Evolutionary conservation across 2,797 vertebrate species (phyloP).

Genomic region (Takifugu rubripes): DNA sequence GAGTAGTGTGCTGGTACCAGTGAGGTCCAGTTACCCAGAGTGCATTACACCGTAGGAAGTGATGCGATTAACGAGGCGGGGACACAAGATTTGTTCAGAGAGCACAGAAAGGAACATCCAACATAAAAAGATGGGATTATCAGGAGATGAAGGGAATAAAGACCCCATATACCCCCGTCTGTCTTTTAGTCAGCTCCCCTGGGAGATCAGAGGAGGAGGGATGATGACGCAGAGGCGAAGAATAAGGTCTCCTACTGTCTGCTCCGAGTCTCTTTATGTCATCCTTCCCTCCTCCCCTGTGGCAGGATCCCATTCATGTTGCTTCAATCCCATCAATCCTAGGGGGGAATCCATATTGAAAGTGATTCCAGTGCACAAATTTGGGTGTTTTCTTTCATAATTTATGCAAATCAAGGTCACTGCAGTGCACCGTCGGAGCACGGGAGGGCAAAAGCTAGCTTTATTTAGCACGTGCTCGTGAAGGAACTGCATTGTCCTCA

Average conservation of each 20-base stretch:
- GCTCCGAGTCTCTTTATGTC: slow-evolving; percentile 9
- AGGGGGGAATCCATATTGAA: slow-evolving; percentile 21
- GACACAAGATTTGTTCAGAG: slow-evolving; percentile 68
- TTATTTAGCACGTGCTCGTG: neutral
- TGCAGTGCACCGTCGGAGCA: slow-evolving; percentile 1
- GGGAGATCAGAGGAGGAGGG: slow-evolving; percentile 24
- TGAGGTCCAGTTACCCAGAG: slow-evolving; percentile 59
- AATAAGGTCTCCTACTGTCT: slow-evolving; percentile 16
- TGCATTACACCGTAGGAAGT: slow-evolving; percentile 64
- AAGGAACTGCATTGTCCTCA: neutral
- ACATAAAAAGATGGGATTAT: slow-evolving; percentile 64
- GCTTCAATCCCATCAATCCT: slow-evolving; percentile 7
- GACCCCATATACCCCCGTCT: slow-evolving; percentile 30
- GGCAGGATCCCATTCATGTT: slow-evolving; percentile 17
- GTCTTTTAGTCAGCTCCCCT: slow-evolving; percentile 37
- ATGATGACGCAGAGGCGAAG: slow-evolving; percentile 13
- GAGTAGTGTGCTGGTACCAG: slow-evolving; percentile 37
- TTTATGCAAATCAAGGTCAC: slow-evolving; percentile 17
- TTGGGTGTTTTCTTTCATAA: slow-evolving; percentile 8
- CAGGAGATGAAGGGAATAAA: slow-evolving; percentile 50
- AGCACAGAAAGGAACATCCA: slow-evolving; percentile 65
- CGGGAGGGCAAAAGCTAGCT: neutral
- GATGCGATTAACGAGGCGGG: slow-evolving; percentile 69
- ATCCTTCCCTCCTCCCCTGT: slow-evolving; percentile 7
- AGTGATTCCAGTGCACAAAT: slow-evolving; percentile 12